Evolutionary conservation across 2,113 vertebrate species (phyloP).

Genomic region (Saccopteryx leptura): DNA sequence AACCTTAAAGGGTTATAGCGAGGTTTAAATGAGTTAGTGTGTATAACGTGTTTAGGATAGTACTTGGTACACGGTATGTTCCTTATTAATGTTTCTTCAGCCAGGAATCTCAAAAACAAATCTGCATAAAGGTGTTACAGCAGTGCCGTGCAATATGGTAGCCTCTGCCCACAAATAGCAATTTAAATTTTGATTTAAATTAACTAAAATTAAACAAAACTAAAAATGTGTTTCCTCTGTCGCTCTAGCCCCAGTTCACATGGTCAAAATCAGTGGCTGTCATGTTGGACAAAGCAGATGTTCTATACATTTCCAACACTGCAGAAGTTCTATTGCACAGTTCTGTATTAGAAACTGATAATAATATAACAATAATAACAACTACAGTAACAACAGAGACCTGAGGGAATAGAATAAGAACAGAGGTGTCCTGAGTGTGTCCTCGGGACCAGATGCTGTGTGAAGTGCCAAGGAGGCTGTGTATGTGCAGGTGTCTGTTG

Average conservation of each 20-base stretch:
- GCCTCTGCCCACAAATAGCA: not conserved
- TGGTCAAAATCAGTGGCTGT: not conserved
- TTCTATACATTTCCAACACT: no score
- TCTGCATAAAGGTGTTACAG: no score
- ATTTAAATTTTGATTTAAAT: not conserved
- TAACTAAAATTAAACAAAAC: not conserved
- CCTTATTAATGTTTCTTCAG: no score
- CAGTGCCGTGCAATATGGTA: not conserved
- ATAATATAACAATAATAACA: not conserved
- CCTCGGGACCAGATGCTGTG: not conserved
- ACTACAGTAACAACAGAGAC: not conserved
- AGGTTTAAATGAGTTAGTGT: no score
- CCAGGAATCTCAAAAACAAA: no score
- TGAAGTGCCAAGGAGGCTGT: not conserved
- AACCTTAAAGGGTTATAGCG: no score
- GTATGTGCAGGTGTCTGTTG: not conserved
- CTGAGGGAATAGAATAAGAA: not conserved
- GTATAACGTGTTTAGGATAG: no score
- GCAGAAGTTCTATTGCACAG: no score
- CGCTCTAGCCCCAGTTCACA: not conserved
- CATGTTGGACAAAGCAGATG: not conserved
- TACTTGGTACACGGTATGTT: no score
- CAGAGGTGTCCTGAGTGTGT: not conserved
- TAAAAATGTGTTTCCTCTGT: not conserved
- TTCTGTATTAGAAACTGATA: not conserved